These are phyloP conservation scores for Trichechus manatus DNA, from an alignment of 2,113 vertebrate species.

Conservation along the genomic window DNA sequence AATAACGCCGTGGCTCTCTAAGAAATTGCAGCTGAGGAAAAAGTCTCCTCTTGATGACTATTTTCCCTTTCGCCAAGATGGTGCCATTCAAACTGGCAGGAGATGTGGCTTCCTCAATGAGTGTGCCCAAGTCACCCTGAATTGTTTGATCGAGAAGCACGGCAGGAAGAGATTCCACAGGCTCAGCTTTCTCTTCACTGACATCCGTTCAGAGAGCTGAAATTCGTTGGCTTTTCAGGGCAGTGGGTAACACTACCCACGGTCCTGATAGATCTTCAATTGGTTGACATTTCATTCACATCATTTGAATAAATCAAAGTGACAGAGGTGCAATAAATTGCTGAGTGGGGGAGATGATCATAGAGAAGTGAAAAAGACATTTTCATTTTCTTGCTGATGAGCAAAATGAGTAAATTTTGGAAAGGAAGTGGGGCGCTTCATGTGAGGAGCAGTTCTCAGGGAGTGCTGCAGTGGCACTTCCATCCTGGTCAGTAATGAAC, in stretches of 20 bases:
- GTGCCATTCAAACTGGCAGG: constrained; percentile 24
- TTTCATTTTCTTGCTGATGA: constrained; percentile 78
- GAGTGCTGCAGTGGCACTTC: background rate
- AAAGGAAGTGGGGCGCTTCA: constrained; percentile 74
- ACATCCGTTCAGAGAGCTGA: constrained; percentile 69
- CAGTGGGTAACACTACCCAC: constrained; percentile 70
- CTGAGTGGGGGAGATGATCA: constrained; percentile 72
- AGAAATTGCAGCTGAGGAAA: constrained; percentile 41
- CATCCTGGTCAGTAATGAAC: background rate
- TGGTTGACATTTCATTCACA: constrained; percentile 78
- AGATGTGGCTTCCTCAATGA: constrained; percentile 15
- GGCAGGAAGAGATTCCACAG: background rate
- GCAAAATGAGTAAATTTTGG: constrained; percentile 69
- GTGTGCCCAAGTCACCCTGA: background rate
- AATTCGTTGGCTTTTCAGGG: constrained; percentile 70
- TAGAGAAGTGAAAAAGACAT: constrained; percentile 76
- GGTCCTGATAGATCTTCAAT: constrained; percentile 65
- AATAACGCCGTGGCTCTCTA: constrained; percentile 24
- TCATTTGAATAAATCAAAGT: constrained; percentile 85
- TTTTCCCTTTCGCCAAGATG: constrained; percentile 26
- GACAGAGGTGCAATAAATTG: constrained; percentile 71
- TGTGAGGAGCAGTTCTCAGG: constrained; percentile 60
- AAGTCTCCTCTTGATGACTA: background rate
- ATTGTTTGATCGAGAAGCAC: constrained; percentile 22
- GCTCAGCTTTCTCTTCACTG: constrained; percentile 54